Evolutionary conservation across 2,888 invertebrate genomes (phyloP), one percentile per base, ranked within the genome.

Genomic region (Mythimna albipuncta): DNA sequence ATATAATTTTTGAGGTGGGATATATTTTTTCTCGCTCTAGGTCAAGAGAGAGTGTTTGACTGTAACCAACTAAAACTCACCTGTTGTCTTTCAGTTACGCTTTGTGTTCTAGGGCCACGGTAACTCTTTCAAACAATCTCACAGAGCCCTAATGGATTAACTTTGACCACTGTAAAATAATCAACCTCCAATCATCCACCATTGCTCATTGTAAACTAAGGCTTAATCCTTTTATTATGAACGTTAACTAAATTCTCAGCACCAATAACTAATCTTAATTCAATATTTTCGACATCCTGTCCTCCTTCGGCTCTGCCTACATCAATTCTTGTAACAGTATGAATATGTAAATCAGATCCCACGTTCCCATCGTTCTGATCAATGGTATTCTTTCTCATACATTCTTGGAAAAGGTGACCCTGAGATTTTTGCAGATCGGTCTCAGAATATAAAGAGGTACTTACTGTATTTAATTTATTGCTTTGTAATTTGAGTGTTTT

Each of bases 351-450:
- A 82, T 73, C 3, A 82, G 61, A 44, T 47, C 21, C 50, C 6
- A 62, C 78, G 84, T 85, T 84, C 86, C 67, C 84, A 84, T 72
- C 76, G 6, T 41, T 59, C 52, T 76, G 69, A 83, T 85, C 73
- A 78, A 73, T 78, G 58, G 77, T 63, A 75, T 75, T 69, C 57
- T 65, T 69, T 71, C 82, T 59, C 16, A 59, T 32, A 64, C 50
- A 68, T 85, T 85, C 77, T 77, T 6, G 21, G 83, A 81, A 84
- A 61, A 35, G 44, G 19, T 71, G 63, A 55, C 54, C 59, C 61
- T 47, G 77, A 84, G 74, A 82, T 82, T 84, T 84, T 77, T 76
- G 62, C 47, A 75, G 67, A 79, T 79, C 80, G 64, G 47, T 44
- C 13, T 55, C n/a, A n/a, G 84, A 84, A 83, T 83, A 84, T 52